Evolutionary conservation across 2,888 invertebrate genomes (phyloP).

Genomic region (Alentia gelatinosa): DNA sequence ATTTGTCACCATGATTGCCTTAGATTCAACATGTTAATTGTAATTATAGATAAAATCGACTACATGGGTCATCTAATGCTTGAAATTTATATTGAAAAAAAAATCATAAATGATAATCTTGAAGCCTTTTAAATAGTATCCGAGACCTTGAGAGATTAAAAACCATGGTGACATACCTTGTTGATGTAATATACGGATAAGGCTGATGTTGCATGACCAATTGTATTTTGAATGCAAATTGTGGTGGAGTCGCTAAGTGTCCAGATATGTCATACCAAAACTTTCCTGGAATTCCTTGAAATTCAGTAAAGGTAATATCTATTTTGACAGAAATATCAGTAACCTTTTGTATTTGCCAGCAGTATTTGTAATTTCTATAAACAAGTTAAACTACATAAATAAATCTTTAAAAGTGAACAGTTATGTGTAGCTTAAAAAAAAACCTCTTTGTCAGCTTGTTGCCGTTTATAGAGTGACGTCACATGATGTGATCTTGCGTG

Average conservation of each 20-base stretch:
- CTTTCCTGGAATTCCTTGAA: too few relatives aligned
- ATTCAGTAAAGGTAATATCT: too few relatives aligned
- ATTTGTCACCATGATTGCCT: conserved; percentile 34
- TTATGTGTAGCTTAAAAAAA: too few relatives aligned
- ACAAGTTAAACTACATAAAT: too few relatives aligned
- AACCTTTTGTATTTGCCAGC: too few relatives aligned
- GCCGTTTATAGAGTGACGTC: too few relatives aligned
- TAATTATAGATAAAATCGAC: background rate
- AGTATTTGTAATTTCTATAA: too few relatives aligned
- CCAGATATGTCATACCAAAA: background rate
- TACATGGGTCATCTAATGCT: background rate
- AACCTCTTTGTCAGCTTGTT: too few relatives aligned
- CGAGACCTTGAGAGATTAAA: background rate
- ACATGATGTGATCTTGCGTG: too few relatives aligned
- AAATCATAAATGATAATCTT: background rate
- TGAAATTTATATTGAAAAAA: background rate
- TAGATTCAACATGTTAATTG: background rate
- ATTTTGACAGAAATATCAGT: too few relatives aligned
- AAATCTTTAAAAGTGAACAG: too few relatives aligned
- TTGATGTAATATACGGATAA: background rate
- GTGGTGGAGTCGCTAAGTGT: background rate
- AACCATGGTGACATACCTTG: conserved; percentile 32
- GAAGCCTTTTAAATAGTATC: background rate
- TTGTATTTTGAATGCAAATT: background rate
- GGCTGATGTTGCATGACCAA: background rate